Evolutionary conservation across 1,140 invertebrate genomes (phyloP).

Genomic region (Halictus rubicundus): DNA sequence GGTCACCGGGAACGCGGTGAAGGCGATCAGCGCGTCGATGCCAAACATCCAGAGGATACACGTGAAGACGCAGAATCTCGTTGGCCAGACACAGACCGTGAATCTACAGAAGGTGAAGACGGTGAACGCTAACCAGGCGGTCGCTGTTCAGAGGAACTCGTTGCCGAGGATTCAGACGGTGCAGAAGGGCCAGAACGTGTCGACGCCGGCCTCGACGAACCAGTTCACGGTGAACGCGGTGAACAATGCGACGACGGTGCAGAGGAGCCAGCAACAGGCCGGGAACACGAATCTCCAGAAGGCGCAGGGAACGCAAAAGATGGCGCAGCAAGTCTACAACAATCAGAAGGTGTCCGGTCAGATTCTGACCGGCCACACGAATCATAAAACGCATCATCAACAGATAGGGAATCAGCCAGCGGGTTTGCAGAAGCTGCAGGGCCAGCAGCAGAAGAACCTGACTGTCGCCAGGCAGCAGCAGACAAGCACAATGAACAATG

Average conservation of each 20-base stretch:
- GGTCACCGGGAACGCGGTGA: conserved; percentile 47
- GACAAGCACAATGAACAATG: conserved; percentile 51
- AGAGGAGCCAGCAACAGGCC: conserved; percentile 60
- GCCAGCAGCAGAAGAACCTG: conserved; percentile 56
- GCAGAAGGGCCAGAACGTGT: conserved; percentile 52
- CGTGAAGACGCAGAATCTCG: conserved; percentile 52
- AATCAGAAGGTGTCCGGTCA: conserved; percentile 60
- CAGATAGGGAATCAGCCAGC: conserved; percentile 53
- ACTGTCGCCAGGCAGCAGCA: conserved; percentile 53
- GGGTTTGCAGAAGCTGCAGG: conserved; percentile 63
- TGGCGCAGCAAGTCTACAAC: conserved; percentile 59
- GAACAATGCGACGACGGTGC: conserved; percentile 65
- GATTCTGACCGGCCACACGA: conserved; percentile 53
- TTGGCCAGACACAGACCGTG: conserved; percentile 50
- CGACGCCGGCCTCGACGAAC: conserved; percentile 45
- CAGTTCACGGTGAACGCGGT: conserved; percentile 69
- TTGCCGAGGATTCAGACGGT: conserved; percentile 60
- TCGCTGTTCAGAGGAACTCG: conserved; percentile 55
- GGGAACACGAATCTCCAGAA: conserved; percentile 58
- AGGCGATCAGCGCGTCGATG: conserved; percentile 49
- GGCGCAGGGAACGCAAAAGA: conserved; percentile 54
- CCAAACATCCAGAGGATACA: conserved; percentile 68
- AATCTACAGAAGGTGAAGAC: conserved; percentile 69
- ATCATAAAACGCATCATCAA: conserved; percentile 67
- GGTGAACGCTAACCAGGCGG: conserved; percentile 47